phyloP scores from a whole-genome alignment of 2,113 vertebrate genomes.

The Phrynocephalus versicolor region DNA sequence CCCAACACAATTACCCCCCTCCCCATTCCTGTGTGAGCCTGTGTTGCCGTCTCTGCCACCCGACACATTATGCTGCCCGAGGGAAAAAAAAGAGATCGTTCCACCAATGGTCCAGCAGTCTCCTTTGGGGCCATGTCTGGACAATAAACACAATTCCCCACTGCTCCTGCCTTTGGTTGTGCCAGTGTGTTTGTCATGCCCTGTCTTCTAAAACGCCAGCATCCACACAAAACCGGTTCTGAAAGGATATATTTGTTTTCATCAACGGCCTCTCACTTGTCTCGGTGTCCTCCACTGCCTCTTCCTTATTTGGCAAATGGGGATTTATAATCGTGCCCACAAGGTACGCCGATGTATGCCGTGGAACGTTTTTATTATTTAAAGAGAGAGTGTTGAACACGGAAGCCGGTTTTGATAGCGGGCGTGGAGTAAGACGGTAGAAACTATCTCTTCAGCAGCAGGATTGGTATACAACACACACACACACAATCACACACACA shows the following conservation, averaged over 20 bases:
- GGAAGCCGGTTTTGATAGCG: background rate
- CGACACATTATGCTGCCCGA: too few relatives aligned
- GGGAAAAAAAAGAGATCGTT: too few relatives aligned
- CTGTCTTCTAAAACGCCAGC: background rate
- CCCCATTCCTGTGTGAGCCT: background rate
- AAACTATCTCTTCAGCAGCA: background rate
- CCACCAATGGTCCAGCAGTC: too few relatives aligned
- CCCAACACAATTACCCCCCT: background rate
- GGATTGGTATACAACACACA: too few relatives aligned
- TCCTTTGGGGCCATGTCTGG: too few relatives aligned
- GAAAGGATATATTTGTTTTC: background rate
- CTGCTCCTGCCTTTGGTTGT: background rate
- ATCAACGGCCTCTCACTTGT: too few relatives aligned
- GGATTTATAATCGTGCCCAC: background rate
- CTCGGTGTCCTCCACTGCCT: background rate
- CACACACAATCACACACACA: constrained; percentile 15
- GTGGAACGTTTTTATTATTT: background rate
- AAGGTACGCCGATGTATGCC: background rate
- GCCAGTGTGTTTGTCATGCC: too few relatives aligned
- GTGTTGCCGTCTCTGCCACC: background rate
- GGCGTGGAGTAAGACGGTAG: background rate
- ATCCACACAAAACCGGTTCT: background rate
- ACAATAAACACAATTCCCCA: background rate
- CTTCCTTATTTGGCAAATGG: background rate
- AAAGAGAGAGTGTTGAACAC: background rate